Evolutionary conservation across 2,888 invertebrate genomes (phyloP).

Genomic region (Eurytoma adleriae): DNA sequence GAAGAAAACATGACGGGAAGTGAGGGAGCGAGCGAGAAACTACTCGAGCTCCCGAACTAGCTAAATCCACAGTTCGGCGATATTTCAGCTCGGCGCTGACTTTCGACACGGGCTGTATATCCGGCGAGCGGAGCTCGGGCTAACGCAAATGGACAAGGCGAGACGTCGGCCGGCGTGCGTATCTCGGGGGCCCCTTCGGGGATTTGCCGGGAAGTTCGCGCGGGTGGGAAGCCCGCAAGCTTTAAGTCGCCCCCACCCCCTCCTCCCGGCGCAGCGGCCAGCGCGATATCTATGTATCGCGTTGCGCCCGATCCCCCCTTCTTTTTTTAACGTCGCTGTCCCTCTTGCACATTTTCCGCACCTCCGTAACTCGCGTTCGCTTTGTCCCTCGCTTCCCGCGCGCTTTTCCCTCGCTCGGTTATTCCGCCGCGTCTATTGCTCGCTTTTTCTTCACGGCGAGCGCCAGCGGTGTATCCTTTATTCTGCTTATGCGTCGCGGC

Average conservation of each 20-base stretch:
- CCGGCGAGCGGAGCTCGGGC: no score
- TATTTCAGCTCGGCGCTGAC: no score
- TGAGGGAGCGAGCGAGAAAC: no score
- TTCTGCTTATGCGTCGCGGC: conserved; percentile 3
- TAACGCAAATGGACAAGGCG: no score
- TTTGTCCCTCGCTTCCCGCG: conserved; percentile 19
- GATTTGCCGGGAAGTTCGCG: conserved; percentile 30
- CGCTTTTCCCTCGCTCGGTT: not conserved
- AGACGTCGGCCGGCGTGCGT: conserved; percentile 13
- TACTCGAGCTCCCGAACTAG: no score
- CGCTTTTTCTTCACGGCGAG: not conserved
- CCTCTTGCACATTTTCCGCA: conserved; percentile 43
- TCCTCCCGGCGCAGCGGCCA: not conserved
- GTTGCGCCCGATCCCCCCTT: conserved; percentile 31
- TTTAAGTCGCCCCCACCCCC: conserved; percentile 23
- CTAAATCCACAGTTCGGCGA: no score
- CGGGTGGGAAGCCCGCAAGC: conserved; percentile 5
- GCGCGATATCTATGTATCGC: conserved; percentile 36
- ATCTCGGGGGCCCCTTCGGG: conserved; percentile 36
- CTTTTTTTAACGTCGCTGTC: no score
- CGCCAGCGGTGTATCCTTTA: not conserved
- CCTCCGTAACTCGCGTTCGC: conserved; percentile 38
- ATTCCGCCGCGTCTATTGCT: conserved; percentile 11
- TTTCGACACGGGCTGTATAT: no score
- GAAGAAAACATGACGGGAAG: no score